Base-by-base conservation (phyloP, 2,888 invertebrate species). In the Sinohyriopsis cumingii region DNA sequence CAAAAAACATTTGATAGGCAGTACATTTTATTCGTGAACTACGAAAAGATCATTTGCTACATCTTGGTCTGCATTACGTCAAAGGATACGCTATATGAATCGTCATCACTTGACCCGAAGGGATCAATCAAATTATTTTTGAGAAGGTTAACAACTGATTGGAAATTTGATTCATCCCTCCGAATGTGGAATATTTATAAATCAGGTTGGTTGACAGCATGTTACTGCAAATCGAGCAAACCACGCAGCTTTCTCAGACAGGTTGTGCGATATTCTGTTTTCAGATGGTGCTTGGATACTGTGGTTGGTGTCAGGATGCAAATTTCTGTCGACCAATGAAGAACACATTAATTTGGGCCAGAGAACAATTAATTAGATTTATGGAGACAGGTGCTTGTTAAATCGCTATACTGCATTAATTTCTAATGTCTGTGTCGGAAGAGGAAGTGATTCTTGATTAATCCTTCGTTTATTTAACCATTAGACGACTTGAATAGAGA, bases 241-340 rank as follows among this genome's bases (percentile, higher is more conserved):
- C 60, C 54, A 24, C 68, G 54, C 18, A 75, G 55, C 15, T 68
- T 7, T 65, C 71, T 60, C 19, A 75, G 60, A 57, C 15, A 67
- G n/a, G 61, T 25, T 18, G 61, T 57, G 59, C 73, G 63, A 59
- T 72, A 67, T 45, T 79, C 73, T 53, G 78, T 74, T 56, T 67
- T 77, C n/a, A 80, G 59, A 59, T 77, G 69, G 59, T 77, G 77
- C 53, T 68, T 55, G 33, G 55, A 65, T 79, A n/a, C 78, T 25
- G 77, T 75, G n/a, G 71, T 67, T 56, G 72, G 55, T 19, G 72
- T 73, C 53, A 79, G 59, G 63, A 72, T 72, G 55, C n/a, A n/a
- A n/a, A n/a, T n/a, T n/a, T n/a, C n/a, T n/a, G n/a, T n/a, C n/a
- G n/a, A n/a, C n/a, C n/a, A n/a, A n/a, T n/a, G n/a, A n/a, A n/a